phyloP scores from a whole-genome alignment of 2,113 vertebrate species.

The Toxotes chatareus region DNA sequence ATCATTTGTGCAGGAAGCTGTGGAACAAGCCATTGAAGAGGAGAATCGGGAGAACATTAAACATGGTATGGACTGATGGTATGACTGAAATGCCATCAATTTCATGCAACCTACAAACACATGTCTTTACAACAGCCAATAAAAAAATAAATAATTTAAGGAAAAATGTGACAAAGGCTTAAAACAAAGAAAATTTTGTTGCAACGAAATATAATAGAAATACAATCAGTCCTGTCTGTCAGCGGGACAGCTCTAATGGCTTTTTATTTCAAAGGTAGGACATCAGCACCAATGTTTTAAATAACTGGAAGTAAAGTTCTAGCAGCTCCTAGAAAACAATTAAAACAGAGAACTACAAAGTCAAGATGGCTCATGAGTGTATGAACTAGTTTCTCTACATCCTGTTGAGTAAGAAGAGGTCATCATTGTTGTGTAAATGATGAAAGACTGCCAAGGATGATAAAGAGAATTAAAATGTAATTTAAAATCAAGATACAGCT shows the following conservation, averaged over 20 bases:
- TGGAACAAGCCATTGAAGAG: conserved; percentile 78
- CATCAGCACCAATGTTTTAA: too few species aligned
- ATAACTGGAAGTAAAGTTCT: background rate
- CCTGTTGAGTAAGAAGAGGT: background rate
- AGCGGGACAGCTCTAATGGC: background rate
- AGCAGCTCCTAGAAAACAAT: background rate
- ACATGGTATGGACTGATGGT: conserved; percentile 55
- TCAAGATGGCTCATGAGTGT: background rate
- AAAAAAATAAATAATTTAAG: background rate
- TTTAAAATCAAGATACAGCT: too few species aligned
- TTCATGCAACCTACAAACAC: background rate
- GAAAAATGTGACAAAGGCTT: background rate
- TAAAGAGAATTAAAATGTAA: background rate
- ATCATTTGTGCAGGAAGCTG: conserved; percentile 73
- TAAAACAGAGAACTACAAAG: background rate
- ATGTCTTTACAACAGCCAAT: background rate
- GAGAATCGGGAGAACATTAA: conserved; percentile 70
- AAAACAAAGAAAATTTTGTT: too few species aligned
- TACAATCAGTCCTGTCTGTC: background rate
- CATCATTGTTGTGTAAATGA: background rate
- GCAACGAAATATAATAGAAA: background rate
- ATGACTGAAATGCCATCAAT: background rate
- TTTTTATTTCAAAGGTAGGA: too few species aligned
- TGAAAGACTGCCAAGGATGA: too few species aligned
- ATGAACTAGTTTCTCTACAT: background rate